Evolutionary conservation across 2,113 vertebrate genomes (phyloP).

Genomic region (Axis porcinus): DNA sequence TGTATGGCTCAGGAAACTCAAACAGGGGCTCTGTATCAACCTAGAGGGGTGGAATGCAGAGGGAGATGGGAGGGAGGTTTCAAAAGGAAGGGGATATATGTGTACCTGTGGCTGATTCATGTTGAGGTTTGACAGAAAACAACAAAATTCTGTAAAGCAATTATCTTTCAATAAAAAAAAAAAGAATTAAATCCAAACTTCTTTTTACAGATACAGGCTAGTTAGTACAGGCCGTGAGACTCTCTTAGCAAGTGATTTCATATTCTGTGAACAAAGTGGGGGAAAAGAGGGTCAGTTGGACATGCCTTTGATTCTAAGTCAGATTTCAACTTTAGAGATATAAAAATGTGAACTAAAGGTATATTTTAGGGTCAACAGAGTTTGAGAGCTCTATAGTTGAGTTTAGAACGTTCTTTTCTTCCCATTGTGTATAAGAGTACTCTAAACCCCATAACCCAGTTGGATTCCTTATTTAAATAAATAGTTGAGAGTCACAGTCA

Average conservation of each 20-base stretch:
- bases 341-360: background rate
- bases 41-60: background rate
- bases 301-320: background rate
- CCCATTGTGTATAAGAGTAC: background rate
- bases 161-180: background rate
- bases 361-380: background rate
- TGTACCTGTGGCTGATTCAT: background rate
- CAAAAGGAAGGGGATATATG: background rate
- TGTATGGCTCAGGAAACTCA: background rate
- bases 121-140: background rate
- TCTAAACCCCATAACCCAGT: background rate
- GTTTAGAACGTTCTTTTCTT: background rate
- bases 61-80: background rate
- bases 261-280: background rate
- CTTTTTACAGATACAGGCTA: background rate
- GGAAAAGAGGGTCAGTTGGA: background rate
- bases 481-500: background rate
- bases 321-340: background rate
- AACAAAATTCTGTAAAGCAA: background rate
- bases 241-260: background rate
- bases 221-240: background rate
- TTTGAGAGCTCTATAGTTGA: background rate
- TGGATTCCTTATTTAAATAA: background rate
- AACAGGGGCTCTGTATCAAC: background rate
- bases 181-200: background rate